phyloP scores from a whole-genome alignment of 2,888 invertebrate genomes.

The Catocala fraxini region DNA sequence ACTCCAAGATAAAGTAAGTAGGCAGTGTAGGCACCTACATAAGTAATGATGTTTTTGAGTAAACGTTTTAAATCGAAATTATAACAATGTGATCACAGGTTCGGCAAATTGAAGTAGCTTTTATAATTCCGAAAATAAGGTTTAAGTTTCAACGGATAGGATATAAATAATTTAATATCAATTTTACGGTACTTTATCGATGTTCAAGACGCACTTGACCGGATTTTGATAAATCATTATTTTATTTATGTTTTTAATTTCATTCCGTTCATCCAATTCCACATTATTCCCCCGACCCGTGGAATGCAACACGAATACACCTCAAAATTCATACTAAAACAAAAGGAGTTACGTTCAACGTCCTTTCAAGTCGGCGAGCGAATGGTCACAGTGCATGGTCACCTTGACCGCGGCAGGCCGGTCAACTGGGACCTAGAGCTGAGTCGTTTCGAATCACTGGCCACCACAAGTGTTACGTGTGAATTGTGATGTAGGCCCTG shows the following conservation, averaged over 20 bases:
- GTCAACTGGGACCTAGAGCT: slow-evolving; percentile 52
- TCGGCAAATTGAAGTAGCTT: too few relatives aligned
- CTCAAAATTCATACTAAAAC: slow-evolving; percentile 25
- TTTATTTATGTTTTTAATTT: background rate
- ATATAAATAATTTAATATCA: too few relatives aligned
- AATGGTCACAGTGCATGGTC: slow-evolving; percentile 61
- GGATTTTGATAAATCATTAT: too few relatives aligned
- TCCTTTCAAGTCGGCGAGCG: slow-evolving; percentile 42
- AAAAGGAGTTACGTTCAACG: slow-evolving; percentile 43
- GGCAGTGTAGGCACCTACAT: too few relatives aligned
- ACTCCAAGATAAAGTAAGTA: too few relatives aligned
- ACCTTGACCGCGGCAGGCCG: slow-evolving; percentile 67
- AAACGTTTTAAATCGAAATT: too few relatives aligned
- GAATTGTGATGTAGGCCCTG: slow-evolving; percentile 33
- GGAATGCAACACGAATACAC: slow-evolving; percentile 34
- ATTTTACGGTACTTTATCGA: too few relatives aligned
- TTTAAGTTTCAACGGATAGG: too few relatives aligned
- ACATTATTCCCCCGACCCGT: background rate
- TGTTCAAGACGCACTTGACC: too few relatives aligned
- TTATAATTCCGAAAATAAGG: too few relatives aligned
- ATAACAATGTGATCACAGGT: too few relatives aligned
- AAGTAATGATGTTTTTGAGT: too few relatives aligned
- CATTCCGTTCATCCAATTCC: background rate
- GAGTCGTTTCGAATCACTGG: slow-evolving; percentile 55
- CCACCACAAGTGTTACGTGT: slow-evolving; percentile 56